Evolutionary conservation across 2,113 vertebrate species (phyloP), one percentile per base, ranked within the genome.

Genomic region (Eonycteris spelaea): DNA sequence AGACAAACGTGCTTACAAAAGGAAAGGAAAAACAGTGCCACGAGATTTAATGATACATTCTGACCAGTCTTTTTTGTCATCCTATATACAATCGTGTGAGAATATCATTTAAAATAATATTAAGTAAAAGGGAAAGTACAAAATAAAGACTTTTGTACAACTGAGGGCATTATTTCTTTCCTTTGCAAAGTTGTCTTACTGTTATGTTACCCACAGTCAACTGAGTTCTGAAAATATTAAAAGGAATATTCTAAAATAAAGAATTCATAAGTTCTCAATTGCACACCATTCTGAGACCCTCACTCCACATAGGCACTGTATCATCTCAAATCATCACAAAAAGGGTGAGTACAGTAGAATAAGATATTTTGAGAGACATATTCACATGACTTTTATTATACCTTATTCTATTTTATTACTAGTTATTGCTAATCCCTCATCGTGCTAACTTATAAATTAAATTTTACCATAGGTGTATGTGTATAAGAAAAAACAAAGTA

Each of bases 1-100:
- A 97, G 53, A 86, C 30, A 96, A 90, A 82, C 0, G n/a, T n/a
- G 30, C 40, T 74, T 90, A 84, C 6, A n/a, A 86, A 82, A 75
- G 40, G 65, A 90, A 73, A 68, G 33, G 82, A 43, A 82, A 77
- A 59, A 51, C 38, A 2, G 10, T 89, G 82, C 43, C 51, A 5
- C 38, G 5, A 78, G 61, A 35, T 68, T 77, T 35, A n/a, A 91
- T 59, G 82, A 35, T 35, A 74, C 57, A 45, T 70, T 93, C 43
- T 73, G 51, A 35, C 35, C 9, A 15, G 24, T 40, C 18, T 68
- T 63, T 63, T 51, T 59, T 53, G 7, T 73, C 79, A 70, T 74
- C 43, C 57, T 70, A 43, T 53, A 65, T 16, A 57, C 30, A 53
- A 65, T 92, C 63, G 30, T 22, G 59, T 71, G 82, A 91, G 45